These are phyloP conservation scores for Aporophyla lueneburgensis DNA, from an alignment of 2,888 invertebrate genomes.

Conservation along the genomic window DNA sequence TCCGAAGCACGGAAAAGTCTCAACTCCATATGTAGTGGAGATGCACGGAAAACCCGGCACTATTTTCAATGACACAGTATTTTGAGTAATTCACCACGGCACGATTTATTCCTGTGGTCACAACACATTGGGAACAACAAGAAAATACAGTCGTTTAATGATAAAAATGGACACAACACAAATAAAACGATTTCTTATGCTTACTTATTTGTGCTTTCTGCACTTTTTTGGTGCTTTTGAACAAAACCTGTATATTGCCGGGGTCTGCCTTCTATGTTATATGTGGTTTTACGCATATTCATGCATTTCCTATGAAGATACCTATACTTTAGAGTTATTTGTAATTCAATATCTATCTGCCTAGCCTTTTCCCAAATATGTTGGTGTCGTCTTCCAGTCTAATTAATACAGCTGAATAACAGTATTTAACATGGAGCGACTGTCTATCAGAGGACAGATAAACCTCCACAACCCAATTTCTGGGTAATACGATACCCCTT, in stretches of 20 bases:
- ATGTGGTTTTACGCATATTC: neutral
- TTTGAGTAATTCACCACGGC: neutral
- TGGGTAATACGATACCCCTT: too few species aligned
- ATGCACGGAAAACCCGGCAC: too few species aligned
- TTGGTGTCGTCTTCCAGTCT: too few species aligned
- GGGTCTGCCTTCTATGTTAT: neutral
- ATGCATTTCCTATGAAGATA: neutral
- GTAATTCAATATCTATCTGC: neutral
- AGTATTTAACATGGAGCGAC: too few species aligned
- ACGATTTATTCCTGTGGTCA: neutral
- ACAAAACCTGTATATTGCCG: constrained; percentile 38
- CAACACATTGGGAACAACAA: neutral
- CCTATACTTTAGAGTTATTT: too few species aligned
- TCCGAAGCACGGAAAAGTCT: too few species aligned
- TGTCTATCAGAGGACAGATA: too few species aligned
- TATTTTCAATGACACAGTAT: neutral
- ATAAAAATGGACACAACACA: constrained; percentile 6
- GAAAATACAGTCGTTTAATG: neutral
- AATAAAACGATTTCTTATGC: neutral
- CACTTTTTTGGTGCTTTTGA: constrained; percentile 15
- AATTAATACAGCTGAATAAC: too few species aligned
- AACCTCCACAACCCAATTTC: too few species aligned
- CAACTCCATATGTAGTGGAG: too few species aligned
- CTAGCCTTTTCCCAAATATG: too few species aligned
- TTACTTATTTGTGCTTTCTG: constrained; percentile 14